These are phyloP conservation scores for Volucella bombylans DNA, from an alignment of 2,888 invertebrate species.

Conservation along the genomic window DNA sequence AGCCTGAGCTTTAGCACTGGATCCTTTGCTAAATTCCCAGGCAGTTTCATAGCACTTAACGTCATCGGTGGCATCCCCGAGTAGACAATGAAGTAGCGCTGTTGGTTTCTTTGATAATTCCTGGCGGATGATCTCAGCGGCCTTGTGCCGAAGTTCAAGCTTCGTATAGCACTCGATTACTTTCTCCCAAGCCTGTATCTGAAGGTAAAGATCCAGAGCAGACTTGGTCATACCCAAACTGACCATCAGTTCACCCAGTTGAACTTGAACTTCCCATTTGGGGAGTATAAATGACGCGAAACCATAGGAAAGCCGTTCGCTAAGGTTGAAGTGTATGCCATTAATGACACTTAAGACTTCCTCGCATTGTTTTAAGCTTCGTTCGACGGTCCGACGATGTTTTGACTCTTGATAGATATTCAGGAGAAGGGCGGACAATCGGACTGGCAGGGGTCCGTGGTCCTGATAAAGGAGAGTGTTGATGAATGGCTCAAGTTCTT, in stretches of 20 bases:
- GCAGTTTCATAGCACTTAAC: constrained; percentile 92
- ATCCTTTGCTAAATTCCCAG: constrained; percentile 92
- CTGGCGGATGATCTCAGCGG: constrained; percentile 93
- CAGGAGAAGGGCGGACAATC: constrained; percentile 88
- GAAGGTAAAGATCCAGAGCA: constrained; percentile 90
- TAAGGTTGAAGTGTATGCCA: constrained; percentile 74
- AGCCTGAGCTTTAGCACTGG: constrained; percentile 92
- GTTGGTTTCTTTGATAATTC: constrained; percentile 90
- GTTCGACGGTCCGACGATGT: constrained; percentile 91
- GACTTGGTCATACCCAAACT: constrained; percentile 92
- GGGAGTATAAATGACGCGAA: constrained; percentile 89
- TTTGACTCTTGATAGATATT: constrained; percentile 90
- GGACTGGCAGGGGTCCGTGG: constrained; percentile 89
- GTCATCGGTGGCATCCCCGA: constrained; percentile 94
- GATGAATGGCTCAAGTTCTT: constrained; percentile 92
- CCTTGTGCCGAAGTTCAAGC: constrained; percentile 93
- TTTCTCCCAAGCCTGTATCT: constrained; percentile 94
- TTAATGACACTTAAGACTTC: constrained; percentile 85
- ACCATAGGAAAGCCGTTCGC: constrained; percentile 84
- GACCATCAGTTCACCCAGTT: constrained; percentile 90
- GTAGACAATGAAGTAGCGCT: constrained; percentile 92
- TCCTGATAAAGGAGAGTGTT: constrained; percentile 86
- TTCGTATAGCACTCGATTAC: constrained; percentile 95
- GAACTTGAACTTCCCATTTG: constrained; percentile 89
- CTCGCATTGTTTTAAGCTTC: constrained; percentile 94